These are phyloP conservation scores for Cebidichthys violaceus DNA, from an alignment of 2,113 vertebrate species.

Conservation along the genomic window DNA sequence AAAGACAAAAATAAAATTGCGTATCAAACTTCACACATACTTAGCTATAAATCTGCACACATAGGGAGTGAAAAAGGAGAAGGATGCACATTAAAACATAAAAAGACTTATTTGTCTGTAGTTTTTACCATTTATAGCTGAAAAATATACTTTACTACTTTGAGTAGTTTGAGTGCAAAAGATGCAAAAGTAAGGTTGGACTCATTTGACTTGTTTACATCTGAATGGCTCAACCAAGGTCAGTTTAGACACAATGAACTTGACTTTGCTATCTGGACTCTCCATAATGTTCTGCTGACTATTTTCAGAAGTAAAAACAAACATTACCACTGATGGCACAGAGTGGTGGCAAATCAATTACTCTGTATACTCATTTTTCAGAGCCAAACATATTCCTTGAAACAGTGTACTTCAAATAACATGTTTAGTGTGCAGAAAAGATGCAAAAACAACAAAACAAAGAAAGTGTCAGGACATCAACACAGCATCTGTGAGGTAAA, in stretches of 20 bases:
- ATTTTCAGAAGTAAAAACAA: slow-evolving; percentile 62
- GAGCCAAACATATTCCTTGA: slow-evolving; percentile 26
- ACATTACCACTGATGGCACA: slow-evolving; percentile 34
- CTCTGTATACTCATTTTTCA: slow-evolving; percentile 26
- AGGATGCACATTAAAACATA: background rate
- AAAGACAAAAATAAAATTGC: background rate
- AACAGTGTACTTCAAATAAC: slow-evolving; percentile 16
- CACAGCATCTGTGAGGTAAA: slow-evolving; percentile 16
- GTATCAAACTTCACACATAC: background rate
- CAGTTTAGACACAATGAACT: slow-evolving; percentile 22
- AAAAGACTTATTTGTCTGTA: background rate
- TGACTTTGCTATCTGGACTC: slow-evolving; percentile 9
- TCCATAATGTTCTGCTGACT: slow-evolving; percentile 40
- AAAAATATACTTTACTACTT: background rate
- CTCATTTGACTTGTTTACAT: slow-evolving; percentile 25
- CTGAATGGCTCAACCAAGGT: slow-evolving; percentile 2
- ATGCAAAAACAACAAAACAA: slow-evolving; percentile 15
- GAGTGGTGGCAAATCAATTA: slow-evolving; percentile 49
- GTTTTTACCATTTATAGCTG: background rate
- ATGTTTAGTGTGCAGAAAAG: slow-evolving; percentile 27
- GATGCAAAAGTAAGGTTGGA: slow-evolving; percentile 7
- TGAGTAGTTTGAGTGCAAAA: background rate
- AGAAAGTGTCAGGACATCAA: slow-evolving; percentile 22
- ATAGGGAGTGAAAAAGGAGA: background rate
- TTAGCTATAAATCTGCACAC: background rate